Evolutionary conservation across 1,140 invertebrate genomes (phyloP), one percentile per base, ranked within the genome.

Genomic region (Melipona quadrifasciata): DNA sequence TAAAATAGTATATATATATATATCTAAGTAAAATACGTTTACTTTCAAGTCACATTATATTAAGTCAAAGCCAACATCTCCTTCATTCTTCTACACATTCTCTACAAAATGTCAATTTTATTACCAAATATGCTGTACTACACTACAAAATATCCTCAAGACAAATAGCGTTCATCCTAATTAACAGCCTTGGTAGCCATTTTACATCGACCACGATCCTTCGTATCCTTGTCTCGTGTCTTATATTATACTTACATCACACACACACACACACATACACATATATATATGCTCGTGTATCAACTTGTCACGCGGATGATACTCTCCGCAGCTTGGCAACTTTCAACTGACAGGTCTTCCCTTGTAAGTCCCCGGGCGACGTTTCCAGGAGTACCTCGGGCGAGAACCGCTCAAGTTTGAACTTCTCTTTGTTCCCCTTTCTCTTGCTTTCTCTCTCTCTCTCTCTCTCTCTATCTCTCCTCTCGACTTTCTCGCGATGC

Each of bases 271-370:
- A 8, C 6, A 47, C 39, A 4, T 21, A 57, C 70, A 39, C 34
- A 61, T 61, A 27, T 31, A 31, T 31, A 31, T 31, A 31, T 31
- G 21, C 75, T 61, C 71, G 67, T 53, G 71, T 79, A 82, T 72
- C 85, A 70, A 65, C 87, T 86, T 78, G 85, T 89, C 81, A 76
- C 68, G 80, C 76, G 70, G 88, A 89, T 71, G 88, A 89, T 82
- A 86, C 80, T 68, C 74, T 58, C 61, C n/a, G 17, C 72, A 53
- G 53, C 72, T 73, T 78, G 84, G 64, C 81, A 89, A 89, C 82
- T 89, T 85, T 17, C 61, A 55, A 77, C 70, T 83, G 65, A 39
- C 64, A 77, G 74, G 58, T 89, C 85, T 90, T 79, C 73, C n/a
- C 70, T 71, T 72, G 81, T 31, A 80, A 65, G 82, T 89, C 88